Percentiles rank a stretch among this genome's conserved stretches.
Conservation (phyloP, 2,113 vertebrate genomes). For the Melospiza georgiana region DNA sequence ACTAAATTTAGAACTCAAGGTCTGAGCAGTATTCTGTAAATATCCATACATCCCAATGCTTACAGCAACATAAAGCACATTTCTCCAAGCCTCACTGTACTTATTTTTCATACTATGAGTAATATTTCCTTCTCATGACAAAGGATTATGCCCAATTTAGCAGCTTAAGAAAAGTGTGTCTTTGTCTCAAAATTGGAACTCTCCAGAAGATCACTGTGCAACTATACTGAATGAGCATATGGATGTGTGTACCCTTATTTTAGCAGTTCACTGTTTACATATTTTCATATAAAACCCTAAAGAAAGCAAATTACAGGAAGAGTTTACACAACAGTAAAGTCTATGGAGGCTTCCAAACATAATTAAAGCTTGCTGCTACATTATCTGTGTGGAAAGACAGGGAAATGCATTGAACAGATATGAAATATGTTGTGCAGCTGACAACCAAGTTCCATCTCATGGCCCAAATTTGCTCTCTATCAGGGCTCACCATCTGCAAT, state of each 20-base stretch:
- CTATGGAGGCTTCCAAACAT: background rate
- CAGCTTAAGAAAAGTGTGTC: background rate
- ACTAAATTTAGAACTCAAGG: constrained; percentile 20
- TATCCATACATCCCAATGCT: background rate
- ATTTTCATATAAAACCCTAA: background rate
- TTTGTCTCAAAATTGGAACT: background rate
- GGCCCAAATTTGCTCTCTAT: background rate
- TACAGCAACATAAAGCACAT: background rate
- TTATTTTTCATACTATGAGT: background rate
- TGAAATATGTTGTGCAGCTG: fast-evolving
- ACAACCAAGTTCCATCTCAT: background rate
- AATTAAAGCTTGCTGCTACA: background rate
- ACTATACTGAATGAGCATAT: background rate
- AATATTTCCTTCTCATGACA: background rate
- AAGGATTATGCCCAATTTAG: background rate
- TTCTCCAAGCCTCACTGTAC: background rate
- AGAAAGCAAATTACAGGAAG: background rate
- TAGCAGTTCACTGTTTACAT: background rate
- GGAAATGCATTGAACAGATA: background rate
- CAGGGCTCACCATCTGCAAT: background rate
- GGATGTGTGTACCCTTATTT: background rate
- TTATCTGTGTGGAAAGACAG: background rate
- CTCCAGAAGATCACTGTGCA: background rate
- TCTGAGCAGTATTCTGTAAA: constrained; percentile 7
- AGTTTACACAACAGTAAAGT: background rate